Conservation (phyloP, 2,797 vertebrate species). For the Amblyopsis hoosieri region DNA sequence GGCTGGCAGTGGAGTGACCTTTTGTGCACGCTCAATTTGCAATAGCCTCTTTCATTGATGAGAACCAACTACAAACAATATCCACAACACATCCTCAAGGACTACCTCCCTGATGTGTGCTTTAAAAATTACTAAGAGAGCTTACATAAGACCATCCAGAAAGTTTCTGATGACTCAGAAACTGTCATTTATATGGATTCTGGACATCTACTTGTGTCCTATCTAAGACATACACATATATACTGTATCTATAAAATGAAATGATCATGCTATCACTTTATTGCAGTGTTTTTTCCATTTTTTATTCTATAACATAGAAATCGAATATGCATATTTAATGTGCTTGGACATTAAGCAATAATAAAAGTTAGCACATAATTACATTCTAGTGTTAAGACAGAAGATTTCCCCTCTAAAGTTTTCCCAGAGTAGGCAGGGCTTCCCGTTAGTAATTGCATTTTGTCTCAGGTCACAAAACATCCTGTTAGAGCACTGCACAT, state of each 20-base stretch:
- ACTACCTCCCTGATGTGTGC: background rate
- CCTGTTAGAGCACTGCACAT: slow-evolving; percentile 6
- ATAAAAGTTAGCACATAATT: too few species aligned
- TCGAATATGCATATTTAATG: too few species aligned
- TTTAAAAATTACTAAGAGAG: slow-evolving; percentile 4
- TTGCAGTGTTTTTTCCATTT: too few species aligned
- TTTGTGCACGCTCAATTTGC: slow-evolving; percentile 38
- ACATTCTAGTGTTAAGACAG: background rate
- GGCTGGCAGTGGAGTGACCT: slow-evolving; percentile 52
- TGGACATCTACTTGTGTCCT: slow-evolving; percentile 14
- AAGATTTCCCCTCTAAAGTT: background rate
- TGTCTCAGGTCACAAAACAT: slow-evolving; percentile 1
- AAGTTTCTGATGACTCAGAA: too few species aligned
- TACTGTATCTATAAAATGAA: too few species aligned
- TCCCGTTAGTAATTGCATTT: background rate
- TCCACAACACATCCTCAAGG: background rate
- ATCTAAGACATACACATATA: too few species aligned
- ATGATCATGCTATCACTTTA: too few species aligned
- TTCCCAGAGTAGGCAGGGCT: background rate
- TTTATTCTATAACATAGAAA: too few species aligned
- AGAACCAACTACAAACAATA: background rate
- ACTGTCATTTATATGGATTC: slow-evolving; percentile 1
- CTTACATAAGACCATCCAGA: slow-evolving; percentile 32
- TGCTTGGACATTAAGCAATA: too few species aligned
- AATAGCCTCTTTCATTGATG: slow-evolving; percentile 23